These are phyloP conservation scores for Campodea augens DNA, from an alignment of 1,140 invertebrate genomes.

Conservation along the genomic window DNA sequence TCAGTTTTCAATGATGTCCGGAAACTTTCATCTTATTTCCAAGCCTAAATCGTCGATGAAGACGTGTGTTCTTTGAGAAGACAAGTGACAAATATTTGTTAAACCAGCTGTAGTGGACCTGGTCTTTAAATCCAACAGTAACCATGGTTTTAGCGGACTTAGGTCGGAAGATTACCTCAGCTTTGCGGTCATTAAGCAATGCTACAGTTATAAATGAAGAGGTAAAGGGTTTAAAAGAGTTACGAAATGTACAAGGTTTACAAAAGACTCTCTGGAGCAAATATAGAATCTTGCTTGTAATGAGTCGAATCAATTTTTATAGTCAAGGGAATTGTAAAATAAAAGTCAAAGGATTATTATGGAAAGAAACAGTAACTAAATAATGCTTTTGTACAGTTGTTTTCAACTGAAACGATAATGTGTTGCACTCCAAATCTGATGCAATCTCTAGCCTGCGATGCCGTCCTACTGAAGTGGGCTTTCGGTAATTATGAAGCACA, in stretches of 20 bases:
- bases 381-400: slow-evolving; percentile 3
- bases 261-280: slow-evolving; percentile 4
- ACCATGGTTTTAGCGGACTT: slow-evolving; percentile 99
- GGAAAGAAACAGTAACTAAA: neutral
- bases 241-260: slow-evolving; percentile 16
- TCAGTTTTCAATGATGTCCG: too few relatives aligned
- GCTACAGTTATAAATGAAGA: slow-evolving; percentile 98
- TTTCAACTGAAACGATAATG: slow-evolving; percentile 1
- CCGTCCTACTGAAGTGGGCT: too few relatives aligned
- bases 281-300: neutral
- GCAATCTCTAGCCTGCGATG: too few relatives aligned
- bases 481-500: too few relatives aligned
- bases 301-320: neutral
- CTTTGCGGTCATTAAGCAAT: slow-evolving; percentile 90
- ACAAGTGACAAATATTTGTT: too few relatives aligned
- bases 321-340: neutral
- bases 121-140: too few relatives aligned
- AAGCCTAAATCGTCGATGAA: too few relatives aligned
- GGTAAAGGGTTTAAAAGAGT: slow-evolving; percentile 29
- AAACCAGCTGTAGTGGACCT: too few relatives aligned
- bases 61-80: too few relatives aligned
- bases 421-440: too few relatives aligned
- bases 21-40: too few relatives aligned
- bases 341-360: neutral
- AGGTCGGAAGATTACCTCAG: slow-evolving; percentile 96